Base-by-base conservation (phyloP, 2,797 vertebrate species). In the Pangasius mekongensis region DNA sequence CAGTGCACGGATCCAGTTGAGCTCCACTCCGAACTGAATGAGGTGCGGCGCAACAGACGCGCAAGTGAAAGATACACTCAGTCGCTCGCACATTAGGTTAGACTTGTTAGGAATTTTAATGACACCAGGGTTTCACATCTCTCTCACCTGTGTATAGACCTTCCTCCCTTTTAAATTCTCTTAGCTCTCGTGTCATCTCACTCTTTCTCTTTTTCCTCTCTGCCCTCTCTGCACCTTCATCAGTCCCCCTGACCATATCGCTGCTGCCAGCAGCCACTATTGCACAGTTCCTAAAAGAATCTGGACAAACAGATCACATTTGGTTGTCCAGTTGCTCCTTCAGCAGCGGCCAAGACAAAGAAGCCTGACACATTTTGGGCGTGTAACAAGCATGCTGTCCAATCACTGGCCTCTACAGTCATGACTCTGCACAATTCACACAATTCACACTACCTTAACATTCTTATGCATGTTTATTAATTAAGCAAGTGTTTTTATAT, bases 51-150 rank as follows among this genome's bases (percentile, higher is more conserved):
- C 10, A 27, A 64, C 62, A 64, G 62, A 33, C 1, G 30, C 13
- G 14, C 30, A 69, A 71, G 67, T 3, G 33, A 71, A 74, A 14
- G 3, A 49, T 24, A 20, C 16, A 20, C 67, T 71, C 33, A 36
- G 1, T 49, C 43, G 14, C 22, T 18, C 2, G 27, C n/a, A 30
- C 47, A 93, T 92, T 74, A 82, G 77, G 67, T 47, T 95, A 93
- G 93, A 94, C 95, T 95, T 95, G 95, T 96, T 95, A 95, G 94
- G 93, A 93, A 94, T 95, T 95, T 95, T 95, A 95, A 96, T 95
- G 94, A 95, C 93, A 93, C 91, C 94, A 94, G 94, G 95, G 95
- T 94, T 90, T 85, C 90, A 91, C 93, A 90, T 86, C 78, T 69
- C 91, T 92, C 93, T 96, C 95, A 95, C 94, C 94, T 95, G 95